Base-by-base conservation (phyloP, 1,140 invertebrate genomes). In the Octopus bimaculoides region DNA sequence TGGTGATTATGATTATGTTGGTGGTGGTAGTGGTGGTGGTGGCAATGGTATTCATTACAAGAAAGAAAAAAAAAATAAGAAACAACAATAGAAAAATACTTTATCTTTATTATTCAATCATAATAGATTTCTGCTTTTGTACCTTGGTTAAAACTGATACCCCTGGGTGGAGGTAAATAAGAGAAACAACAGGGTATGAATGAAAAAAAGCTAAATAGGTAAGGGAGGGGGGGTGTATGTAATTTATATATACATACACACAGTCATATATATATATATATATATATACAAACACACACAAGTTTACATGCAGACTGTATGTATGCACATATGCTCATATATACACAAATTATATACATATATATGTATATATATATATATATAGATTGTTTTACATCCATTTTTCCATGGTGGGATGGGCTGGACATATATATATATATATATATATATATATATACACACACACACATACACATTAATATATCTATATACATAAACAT, bases 321-420 rank as follows among this genome's bases (percentile, higher is more conserved):
- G 17, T 61, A 61, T 61, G 56, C 9, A 17, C 17, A 61, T 61
- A 61, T 61, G 56, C 17, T 10, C 17, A 61, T 61, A 61, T 61
- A 61, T 61, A 61, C 26, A 41, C 26, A 41, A 41, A 41, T 41
- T 41, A 41, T 61, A 61, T 61, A 61, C 14, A 61, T 61, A 61
- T 61, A 61, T 61, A 61, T 61, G 14, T 61, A 61, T 61, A 61
- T 61, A 61, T 61, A 61, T 61, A 61, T 61, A 61, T 61, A 61
- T 61, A 7, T 14, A 61, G 56, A 8, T 10, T 61, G 17, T 61
- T 61, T 10, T 61, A 61, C 17, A 61, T 61, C 9, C 17, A 61
- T 61, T 10, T 61, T 10, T 61, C 56, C 56, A 61, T 9, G 1
- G 56, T 61, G 56, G 9, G 56, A 10, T 10, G 9, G 56, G 9